These are phyloP conservation scores for Lepetodrilus schrolli DNA, from an alignment of 2,888 invertebrate species.

Conservation along the genomic window DNA sequence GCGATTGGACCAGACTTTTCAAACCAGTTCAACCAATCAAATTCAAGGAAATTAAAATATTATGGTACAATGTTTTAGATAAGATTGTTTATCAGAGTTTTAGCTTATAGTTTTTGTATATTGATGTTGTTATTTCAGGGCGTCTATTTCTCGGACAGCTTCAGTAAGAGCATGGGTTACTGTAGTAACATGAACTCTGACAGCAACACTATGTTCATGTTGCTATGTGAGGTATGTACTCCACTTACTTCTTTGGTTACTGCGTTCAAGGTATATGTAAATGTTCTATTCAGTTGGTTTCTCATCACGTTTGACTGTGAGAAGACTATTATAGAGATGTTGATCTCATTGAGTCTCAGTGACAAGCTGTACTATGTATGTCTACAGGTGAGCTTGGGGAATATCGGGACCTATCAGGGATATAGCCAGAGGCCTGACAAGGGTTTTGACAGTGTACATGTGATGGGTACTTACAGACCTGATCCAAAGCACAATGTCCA, in stretches of 20 bases:
- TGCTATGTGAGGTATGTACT: conserved; percentile 42
- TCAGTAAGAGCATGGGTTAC: conserved; percentile 35
- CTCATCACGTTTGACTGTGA: not conserved
- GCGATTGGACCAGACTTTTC: no score
- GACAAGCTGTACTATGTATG: not conserved
- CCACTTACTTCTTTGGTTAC: no score
- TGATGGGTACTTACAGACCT: not conserved
- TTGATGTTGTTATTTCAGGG: conserved; percentile 34
- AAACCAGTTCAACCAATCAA: no score
- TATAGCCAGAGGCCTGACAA: no score
- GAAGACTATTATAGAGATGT: no score
- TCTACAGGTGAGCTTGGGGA: conserved; percentile 40
- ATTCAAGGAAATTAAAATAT: no score
- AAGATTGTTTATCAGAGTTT: no score
- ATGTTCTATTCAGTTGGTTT: not conserved
- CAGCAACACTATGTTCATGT: conserved; percentile 32
- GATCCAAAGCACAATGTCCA: conserved; percentile 19
- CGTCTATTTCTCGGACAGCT: conserved; percentile 42
- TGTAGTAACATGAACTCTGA: not conserved
- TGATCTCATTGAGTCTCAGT: no score
- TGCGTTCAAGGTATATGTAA: no score
- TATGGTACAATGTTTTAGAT: no score
- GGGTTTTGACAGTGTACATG: conserved; percentile 32
- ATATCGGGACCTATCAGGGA: no score
- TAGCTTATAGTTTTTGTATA: no score